Conservation (phyloP, 2,797 vertebrate species). For the Platyrinchus mystaceus region DNA sequence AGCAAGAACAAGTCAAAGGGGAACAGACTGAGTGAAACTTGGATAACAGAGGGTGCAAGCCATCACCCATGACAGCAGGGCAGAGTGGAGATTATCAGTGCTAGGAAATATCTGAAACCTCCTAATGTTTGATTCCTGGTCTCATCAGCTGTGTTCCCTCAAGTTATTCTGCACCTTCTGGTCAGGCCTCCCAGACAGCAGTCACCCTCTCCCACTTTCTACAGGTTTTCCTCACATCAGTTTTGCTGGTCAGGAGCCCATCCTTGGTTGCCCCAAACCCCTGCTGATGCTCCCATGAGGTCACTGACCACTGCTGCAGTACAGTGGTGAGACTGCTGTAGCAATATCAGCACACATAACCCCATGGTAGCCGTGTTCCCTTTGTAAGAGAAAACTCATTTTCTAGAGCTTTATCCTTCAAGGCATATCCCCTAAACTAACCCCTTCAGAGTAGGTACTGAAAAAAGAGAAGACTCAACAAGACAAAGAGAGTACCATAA, state of each 20-base stretch:
- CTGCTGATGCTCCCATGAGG: background rate
- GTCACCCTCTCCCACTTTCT: background rate
- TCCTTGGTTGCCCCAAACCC: background rate
- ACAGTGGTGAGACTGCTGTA: background rate
- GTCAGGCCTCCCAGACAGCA: background rate
- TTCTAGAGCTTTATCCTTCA: background rate
- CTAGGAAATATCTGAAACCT: background rate
- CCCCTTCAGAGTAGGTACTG: background rate
- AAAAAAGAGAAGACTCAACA: background rate
- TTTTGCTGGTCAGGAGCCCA: background rate
- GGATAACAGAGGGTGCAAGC: background rate
- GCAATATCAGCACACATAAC: background rate
- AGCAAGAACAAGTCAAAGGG: background rate
- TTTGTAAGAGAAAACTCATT: background rate
- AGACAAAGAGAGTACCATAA: background rate
- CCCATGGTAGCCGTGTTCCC: background rate
- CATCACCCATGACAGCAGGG: background rate
- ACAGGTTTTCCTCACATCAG: rapidly evolving
- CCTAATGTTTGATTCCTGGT: rapidly evolving
- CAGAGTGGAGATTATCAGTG: background rate
- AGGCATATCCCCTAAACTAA: background rate
- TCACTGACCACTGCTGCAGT: background rate
- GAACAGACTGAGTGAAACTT: background rate
- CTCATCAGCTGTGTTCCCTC: background rate
- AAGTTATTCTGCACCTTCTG: background rate